phyloP scores from a whole-genome alignment of 2,113 vertebrate genomes.

The Thunnus maccoyii region DNA sequence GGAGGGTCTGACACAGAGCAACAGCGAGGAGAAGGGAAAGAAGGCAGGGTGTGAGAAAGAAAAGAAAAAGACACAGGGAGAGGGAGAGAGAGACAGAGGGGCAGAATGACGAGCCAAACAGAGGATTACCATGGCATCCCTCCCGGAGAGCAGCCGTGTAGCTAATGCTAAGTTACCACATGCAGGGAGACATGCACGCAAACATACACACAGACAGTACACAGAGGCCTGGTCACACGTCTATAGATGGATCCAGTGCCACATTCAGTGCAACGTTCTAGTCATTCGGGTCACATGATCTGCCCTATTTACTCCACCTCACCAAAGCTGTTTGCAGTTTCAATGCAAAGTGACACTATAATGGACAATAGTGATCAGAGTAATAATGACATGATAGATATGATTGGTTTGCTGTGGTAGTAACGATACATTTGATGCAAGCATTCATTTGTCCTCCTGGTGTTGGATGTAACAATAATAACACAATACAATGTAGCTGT shows the following conservation, averaged over 20 bases:
- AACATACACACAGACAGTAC: constrained; percentile 5
- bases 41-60: constrained; percentile 30
- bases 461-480: not conserved
- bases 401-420: not conserved
- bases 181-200: constrained; percentile 40
- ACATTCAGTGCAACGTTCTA: constrained; percentile 55
- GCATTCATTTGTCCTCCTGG: not conserved
- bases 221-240: constrained; percentile 49
- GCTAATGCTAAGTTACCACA: constrained; percentile 63
- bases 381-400: not conserved
- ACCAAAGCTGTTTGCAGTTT: constrained; percentile 12
- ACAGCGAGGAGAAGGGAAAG: not conserved
- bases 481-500: not conserved
- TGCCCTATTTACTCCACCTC: constrained; percentile 34
- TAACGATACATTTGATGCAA: not conserved
- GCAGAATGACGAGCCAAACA: constrained; percentile 35
- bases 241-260: constrained; percentile 54
- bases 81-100: constrained; percentile 28
- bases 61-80: constrained; percentile 11
- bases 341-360: constrained; percentile 1
- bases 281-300: constrained; percentile 53
- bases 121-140: constrained; percentile 66
- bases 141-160: constrained; percentile 57
- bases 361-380: not conserved
- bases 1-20: constrained; percentile 11